Evolutionary conservation across 1,140 invertebrate genomes (phyloP).

Genomic region (Drepana arcuata): DNA sequence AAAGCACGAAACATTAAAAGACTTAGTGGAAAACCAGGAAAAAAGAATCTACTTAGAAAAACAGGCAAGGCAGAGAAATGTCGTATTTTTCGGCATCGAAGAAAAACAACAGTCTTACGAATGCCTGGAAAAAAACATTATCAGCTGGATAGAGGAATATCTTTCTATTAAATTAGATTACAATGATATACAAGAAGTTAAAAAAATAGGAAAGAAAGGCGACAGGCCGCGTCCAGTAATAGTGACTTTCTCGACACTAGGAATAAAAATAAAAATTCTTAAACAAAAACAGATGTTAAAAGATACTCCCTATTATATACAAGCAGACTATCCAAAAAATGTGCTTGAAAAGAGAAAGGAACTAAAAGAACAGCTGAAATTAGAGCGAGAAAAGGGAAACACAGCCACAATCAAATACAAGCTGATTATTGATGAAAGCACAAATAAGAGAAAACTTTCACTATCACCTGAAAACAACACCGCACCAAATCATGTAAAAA

Average conservation of each 20-base stretch:
- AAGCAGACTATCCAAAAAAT: background rate
- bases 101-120: background rate
- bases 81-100: background rate
- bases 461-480: background rate
- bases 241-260: background rate
- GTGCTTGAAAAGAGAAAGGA: background rate
- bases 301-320: background rate
- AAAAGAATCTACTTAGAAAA: background rate
- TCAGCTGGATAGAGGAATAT: background rate
- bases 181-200: background rate
- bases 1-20: background rate
- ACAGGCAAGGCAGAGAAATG: background rate
- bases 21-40: background rate
- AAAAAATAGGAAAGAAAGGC: background rate
- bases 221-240: background rate
- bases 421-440: background rate
- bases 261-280: background rate
- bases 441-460: background rate
- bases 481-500: background rate
- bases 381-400: slow-evolving; percentile 1
- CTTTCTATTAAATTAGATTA: background rate
- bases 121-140: background rate
- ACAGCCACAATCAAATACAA: background rate
- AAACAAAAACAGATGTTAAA: background rate
- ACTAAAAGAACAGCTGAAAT: background rate